Evolutionary conservation across 2,113 vertebrate species (phyloP), one percentile per base, ranked within the genome.

Genomic region (Scatophagus argus): DNA sequence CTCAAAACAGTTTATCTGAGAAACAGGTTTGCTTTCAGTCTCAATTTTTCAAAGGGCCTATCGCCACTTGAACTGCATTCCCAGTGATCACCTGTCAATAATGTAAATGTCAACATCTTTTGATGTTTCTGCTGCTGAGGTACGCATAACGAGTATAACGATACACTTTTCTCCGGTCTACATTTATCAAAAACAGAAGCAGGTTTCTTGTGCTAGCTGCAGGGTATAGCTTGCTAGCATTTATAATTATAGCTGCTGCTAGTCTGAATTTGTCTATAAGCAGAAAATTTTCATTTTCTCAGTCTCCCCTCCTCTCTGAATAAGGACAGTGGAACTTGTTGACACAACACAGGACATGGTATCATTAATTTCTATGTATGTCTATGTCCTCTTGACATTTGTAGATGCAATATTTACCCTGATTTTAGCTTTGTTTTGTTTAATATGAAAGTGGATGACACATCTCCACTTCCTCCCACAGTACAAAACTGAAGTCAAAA

Each of bases 1-100:
- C 56, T 74, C 21, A 44, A 69, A 79, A 78, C 31, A 69, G 5
- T 62, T 29, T 62, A 31, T 59, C 46, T 55, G 25, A 74, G 34
- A 41, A 21, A 31, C 25, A 41, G 9, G 10, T 64, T 32, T 2
- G 6, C 10, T 34, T 25, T 43, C 14, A 38, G 52, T 14, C 2
- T 74, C 3, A 10, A 6, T 41, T 11, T 59, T 23, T 31, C 23
- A 23, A 12, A 41, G 43, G 32, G 34, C 46, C 13, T 9, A 19
- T 23, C 3, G 6, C 13, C 14, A 21, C 25, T 13, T 1, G 3
- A 3, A 61, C 44, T 44, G n/a, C 8, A 62, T 44, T 59, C 23
- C 62, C 32, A 31, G 17, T 16, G 49, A 55, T 34, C 19, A 17
- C 23, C 54, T 17, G 32, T 17, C 25, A 27, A 17, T 32, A 41